phyloP scores from a whole-genome alignment of 2,113 vertebrate genomes.

The Sorex araneus region DNA sequence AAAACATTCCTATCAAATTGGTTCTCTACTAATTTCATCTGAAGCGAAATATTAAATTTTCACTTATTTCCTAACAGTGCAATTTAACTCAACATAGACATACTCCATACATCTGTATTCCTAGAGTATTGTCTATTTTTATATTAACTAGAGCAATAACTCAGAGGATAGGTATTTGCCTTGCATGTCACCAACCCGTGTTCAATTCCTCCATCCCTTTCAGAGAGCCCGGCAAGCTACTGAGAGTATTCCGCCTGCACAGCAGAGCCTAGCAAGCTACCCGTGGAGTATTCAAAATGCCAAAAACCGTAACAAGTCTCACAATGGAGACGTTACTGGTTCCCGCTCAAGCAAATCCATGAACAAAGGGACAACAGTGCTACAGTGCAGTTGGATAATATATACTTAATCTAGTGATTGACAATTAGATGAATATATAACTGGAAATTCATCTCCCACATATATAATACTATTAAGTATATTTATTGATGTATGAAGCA shows the following conservation, averaged over 20 bases:
- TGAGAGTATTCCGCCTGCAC: too few relatives aligned
- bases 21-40: constrained; percentile 39
- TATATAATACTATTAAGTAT: neutral
- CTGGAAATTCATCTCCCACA: neutral
- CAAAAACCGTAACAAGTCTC: too few relatives aligned
- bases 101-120: neutral
- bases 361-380: too few relatives aligned
- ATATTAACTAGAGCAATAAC: too few relatives aligned
- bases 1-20: neutral
- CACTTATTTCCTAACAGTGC: neutral
- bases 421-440: neutral
- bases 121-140: constrained; percentile 4
- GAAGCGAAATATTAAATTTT: constrained; percentile 9
- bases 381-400: too few relatives aligned
- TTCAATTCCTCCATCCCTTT: too few relatives aligned
- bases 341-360: too few relatives aligned
- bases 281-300: too few relatives aligned
- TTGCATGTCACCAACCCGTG: too few relatives aligned
- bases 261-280: too few relatives aligned
- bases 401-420: constrained; percentile 16
- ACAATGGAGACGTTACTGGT: neutral
- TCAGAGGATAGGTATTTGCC: too few relatives aligned
- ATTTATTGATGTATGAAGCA: neutral
- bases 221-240: too few relatives aligned
- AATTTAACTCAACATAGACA: neutral